Evolutionary conservation across 2,888 invertebrate species (phyloP), one percentile per base, ranked within the genome.

Genomic region (Neoaliturus tenellus): DNA sequence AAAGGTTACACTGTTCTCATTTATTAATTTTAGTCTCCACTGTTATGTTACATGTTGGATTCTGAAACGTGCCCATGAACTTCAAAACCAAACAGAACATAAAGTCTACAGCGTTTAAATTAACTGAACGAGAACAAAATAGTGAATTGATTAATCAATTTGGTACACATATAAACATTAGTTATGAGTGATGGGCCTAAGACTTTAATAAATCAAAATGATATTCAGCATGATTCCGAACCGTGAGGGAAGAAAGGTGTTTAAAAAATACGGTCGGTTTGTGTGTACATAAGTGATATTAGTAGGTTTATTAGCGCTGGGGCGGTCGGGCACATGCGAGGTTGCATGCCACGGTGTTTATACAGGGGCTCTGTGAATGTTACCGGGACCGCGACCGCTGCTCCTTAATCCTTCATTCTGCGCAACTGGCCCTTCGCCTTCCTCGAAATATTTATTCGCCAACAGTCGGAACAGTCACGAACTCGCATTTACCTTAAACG

Each of bases 271-370:
- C 44, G 75, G 44, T 28, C 17, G 75, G 75, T 75, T 75, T 44
- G 75, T 75, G 71, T 71, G 75, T 75, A 8, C 33, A 55, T 25
- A 33, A 35, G 78, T 55, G 78, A 78, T 55, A 55, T 78, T 78
- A 78, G 55, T 31, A 2, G 55, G 51, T 28, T 17, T n/a, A 35
- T 78, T 78, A 78, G 78, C 78, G 48, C 48, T n/a, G 31, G n/a
- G 73, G 41, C 10, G 25, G 75, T 23, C 28, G 44, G 28, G 0
- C 51, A 23, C 78, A 78, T 55, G 78, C 78, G 78, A 78, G 3
- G 51, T 78, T 51, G 78, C 78, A 78, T 78, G 78, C 78, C 25
- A n/a, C 17, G 48, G 5, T 75, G 48, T 75, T 48, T 75, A 75
- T 28, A 75, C 75, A 48, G 3, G 44, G n/a, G 39, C 31, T 5